These are phyloP conservation scores for Acyrthosiphon pisum DNA, from an alignment of 1,140 invertebrate species.

Conservation along the genomic window DNA sequence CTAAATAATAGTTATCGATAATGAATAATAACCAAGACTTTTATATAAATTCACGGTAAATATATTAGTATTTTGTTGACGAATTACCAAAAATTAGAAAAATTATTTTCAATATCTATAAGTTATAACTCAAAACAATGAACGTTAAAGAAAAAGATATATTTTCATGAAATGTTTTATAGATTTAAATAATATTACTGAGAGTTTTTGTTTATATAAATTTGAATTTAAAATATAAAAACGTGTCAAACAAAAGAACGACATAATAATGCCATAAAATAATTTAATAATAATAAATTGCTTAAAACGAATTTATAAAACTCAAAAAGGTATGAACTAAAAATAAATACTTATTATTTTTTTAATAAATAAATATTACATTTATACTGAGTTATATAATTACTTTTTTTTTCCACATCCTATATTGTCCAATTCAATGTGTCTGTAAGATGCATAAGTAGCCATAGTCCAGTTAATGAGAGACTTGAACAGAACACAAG, in stretches of 20 bases:
- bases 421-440: slow-evolving; percentile 75
- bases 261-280: background rate
- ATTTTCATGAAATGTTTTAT: background rate
- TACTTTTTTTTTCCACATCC: slow-evolving; percentile 76
- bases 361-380: background rate
- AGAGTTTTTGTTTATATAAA: too few relatives aligned
- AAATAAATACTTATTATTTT: background rate
- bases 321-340: background rate
- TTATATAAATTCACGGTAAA: background rate
- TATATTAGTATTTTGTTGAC: background rate
- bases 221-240: background rate
- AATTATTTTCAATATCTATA: background rate
- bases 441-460: slow-evolving; percentile 73
- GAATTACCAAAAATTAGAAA: background rate
- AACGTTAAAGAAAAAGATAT: background rate
- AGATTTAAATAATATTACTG: too few relatives aligned
- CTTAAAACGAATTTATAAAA: background rate
- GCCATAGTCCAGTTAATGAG: slow-evolving; percentile 66
- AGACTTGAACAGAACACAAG: slow-evolving; percentile 12
- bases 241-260: background rate
- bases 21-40: background rate
- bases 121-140: background rate
- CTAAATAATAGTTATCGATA: background rate
- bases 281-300: background rate
- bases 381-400: background rate